These are phyloP conservation scores for Archips xylosteana DNA, from an alignment of 2,888 invertebrate genomes.

Conservation along the genomic window DNA sequence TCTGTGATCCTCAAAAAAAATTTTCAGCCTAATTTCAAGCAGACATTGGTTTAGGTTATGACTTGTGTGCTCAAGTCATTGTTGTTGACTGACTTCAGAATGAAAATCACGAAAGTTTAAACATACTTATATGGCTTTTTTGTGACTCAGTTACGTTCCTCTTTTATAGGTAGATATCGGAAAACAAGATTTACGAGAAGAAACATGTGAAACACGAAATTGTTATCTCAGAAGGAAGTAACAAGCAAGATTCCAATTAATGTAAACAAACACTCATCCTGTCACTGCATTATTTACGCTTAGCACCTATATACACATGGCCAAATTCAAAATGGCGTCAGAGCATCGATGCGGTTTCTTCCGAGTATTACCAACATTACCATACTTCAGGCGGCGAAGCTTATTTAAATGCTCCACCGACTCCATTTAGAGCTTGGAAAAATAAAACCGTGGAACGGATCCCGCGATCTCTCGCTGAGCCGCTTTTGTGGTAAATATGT, in stretches of 20 bases:
- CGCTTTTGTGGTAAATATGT: conserved; percentile 86
- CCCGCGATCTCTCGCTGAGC: conserved; percentile 83
- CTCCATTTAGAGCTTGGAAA: conserved; percentile 86
- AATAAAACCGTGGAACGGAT: conserved; percentile 83
- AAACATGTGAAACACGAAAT: not conserved
- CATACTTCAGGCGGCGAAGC: conserved; percentile 84
- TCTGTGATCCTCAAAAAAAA: no score
- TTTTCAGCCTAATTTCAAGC: no score
- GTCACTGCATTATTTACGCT: conserved; percentile 37
- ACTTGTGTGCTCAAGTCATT: no score
- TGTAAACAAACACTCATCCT: conserved; percentile 34
- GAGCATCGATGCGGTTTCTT: conserved; percentile 76
- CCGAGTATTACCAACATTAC: conserved; percentile 84
- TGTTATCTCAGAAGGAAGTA: conserved; percentile 5
- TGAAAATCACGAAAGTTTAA: no score
- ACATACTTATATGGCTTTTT: no score
- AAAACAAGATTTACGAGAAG: no score
- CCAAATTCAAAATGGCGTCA: conserved; percentile 79
- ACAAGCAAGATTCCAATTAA: conserved; percentile 5
- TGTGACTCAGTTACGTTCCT: no score
- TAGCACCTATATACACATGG: conserved; percentile 28
- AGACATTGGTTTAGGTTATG: no score
- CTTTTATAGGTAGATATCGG: no score
- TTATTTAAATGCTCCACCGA: conserved; percentile 86
- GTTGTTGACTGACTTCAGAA: no score